Percentiles rank a stretch among this genome's conserved stretches.
These are phyloP conservation scores for Cliona cf. orientalis DNA, from an alignment of 37 sponge, comb jelly and placozoan species.

Conservation along the genomic window DNA sequence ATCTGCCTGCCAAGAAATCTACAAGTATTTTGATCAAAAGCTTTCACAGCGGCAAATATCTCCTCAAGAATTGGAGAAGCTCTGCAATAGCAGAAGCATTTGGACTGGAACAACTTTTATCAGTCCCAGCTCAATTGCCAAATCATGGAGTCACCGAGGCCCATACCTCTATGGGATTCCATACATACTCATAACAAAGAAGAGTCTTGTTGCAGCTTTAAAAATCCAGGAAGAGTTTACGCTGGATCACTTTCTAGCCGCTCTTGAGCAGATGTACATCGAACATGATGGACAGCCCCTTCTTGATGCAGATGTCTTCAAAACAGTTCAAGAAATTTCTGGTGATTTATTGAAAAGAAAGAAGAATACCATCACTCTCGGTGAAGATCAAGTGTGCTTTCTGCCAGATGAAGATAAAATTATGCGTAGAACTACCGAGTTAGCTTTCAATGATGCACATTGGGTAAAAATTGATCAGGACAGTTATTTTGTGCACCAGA, in stretches of 20 bases:
- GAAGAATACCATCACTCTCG: background rate
- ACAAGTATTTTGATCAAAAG: background rate
- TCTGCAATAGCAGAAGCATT: background rate
- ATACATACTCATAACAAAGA: background rate
- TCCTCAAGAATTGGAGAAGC: background rate
- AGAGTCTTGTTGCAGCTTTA: too few species aligned
- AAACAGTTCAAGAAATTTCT: too few species aligned
- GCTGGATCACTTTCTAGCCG: background rate
- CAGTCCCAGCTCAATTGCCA: background rate
- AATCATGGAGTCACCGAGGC: background rate
- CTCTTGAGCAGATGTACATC: background rate
- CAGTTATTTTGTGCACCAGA: background rate
- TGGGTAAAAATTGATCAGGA: background rate
- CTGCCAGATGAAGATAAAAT: background rate
- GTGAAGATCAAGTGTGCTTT: background rate
- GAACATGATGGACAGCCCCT: too few species aligned
- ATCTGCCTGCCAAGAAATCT: background rate
- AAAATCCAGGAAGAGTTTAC: background rate
- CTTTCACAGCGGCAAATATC: background rate
- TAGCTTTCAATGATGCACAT: constrained; percentile 9
- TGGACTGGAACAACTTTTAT: constrained; percentile 7
- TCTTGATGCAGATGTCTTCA: too few species aligned
- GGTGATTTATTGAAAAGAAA: background rate
- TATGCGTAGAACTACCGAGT: background rate
- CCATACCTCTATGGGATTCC: background rate